These are phyloP conservation scores for Napeogenes inachia DNA, from an alignment of 2,888 invertebrate species.

Conservation along the genomic window DNA sequence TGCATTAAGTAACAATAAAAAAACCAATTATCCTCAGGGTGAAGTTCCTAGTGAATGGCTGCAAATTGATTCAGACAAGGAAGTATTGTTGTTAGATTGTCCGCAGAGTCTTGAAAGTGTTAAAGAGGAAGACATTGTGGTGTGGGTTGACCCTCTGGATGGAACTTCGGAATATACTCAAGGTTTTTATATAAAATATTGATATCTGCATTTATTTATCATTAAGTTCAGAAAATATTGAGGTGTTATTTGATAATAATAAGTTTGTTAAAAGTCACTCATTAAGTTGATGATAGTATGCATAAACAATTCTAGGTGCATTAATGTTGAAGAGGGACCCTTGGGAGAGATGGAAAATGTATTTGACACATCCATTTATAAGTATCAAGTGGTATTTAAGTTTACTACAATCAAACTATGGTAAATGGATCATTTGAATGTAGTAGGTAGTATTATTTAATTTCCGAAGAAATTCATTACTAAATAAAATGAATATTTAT, in stretches of 20 bases:
- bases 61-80: constrained; percentile 83
- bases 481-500: constrained; percentile 10
- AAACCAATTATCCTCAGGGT: constrained; percentile 39
- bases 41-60: constrained; percentile 85
- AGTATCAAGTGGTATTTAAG: constrained; percentile 77
- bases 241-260: neutral
- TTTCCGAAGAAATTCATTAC: constrained; percentile 6
- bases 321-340: constrained; percentile 76
- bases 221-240: neutral
- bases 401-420: constrained; percentile 74
- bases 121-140: constrained; percentile 89
- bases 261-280: neutral
- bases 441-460: constrained; percentile 32
- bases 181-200: constrained; percentile 63
- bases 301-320: constrained; percentile 69
- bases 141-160: constrained; percentile 99
- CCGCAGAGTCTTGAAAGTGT: constrained; percentile 81
- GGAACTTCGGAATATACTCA: constrained; percentile 99
- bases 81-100: constrained; percentile 80
- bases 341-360: constrained; percentile 77
- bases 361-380: constrained; percentile 73
- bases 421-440: constrained; percentile 55
- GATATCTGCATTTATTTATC: constrained; percentile 22
- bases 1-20: constrained; percentile 9
- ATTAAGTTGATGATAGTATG: constrained; percentile 6